Evolutionary conservation across 1,140 invertebrate genomes (phyloP).

Genomic region (Pollicipes pollicipes): DNA sequence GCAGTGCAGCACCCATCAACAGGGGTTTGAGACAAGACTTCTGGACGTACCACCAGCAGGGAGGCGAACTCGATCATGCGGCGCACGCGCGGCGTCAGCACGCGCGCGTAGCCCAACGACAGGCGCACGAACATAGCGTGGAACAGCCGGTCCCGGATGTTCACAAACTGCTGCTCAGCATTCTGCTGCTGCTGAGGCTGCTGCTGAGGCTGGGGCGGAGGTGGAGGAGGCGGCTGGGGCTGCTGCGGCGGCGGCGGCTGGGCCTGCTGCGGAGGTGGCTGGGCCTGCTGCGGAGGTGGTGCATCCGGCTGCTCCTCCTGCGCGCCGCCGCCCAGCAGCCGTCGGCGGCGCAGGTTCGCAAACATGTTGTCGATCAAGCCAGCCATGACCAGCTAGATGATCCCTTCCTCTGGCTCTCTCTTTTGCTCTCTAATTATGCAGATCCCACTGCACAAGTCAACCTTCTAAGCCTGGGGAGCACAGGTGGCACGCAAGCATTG

Average conservation of each 20-base stretch:
- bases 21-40: background rate
- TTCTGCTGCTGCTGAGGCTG: background rate
- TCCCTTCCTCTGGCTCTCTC: too few relatives aligned
- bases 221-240: slow-evolving; percentile 8
- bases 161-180: slow-evolving; percentile 6
- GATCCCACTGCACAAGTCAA: too few relatives aligned
- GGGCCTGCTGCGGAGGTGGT: background rate
- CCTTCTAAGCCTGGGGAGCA: too few relatives aligned
- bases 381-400: too few relatives aligned
- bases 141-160: slow-evolving; percentile 66
- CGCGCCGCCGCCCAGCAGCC: too few relatives aligned
- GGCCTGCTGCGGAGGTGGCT: slow-evolving; percentile 4
- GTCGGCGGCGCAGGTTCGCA: too few relatives aligned
- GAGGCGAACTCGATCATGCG: slow-evolving; percentile 79
- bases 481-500: too few relatives aligned
- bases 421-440: too few relatives aligned
- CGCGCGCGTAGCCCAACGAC: slow-evolving; percentile 70
- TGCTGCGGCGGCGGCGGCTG: slow-evolving; percentile 4
- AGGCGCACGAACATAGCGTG: slow-evolving; percentile 84
- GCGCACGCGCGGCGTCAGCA: slow-evolving; percentile 66
- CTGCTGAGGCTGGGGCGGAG: background rate
- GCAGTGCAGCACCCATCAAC: background rate
- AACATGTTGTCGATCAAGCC: too few relatives aligned
- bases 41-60: slow-evolving; percentile 50
- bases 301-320: background rate